Evolutionary conservation across 2,888 invertebrate species (phyloP).

Genomic region (Antitype chi): DNA sequence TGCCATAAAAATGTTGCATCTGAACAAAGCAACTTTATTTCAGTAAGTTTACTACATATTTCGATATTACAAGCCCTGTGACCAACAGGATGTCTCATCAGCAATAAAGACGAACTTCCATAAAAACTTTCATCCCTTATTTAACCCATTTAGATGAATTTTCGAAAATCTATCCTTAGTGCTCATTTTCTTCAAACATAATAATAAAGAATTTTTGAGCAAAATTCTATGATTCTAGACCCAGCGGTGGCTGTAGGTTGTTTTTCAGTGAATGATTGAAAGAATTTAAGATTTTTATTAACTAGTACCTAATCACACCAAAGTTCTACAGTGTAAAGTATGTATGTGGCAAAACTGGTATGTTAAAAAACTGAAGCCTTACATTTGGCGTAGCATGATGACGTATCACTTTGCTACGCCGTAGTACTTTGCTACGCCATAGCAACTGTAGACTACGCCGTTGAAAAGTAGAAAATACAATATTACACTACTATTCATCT

Average conservation of each 20-base stretch:
- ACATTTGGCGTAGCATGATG: slow-evolving; percentile 4
- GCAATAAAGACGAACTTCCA: background rate
- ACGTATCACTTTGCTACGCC: slow-evolving; percentile 33
- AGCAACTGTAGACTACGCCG: background rate
- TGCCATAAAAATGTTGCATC: slow-evolving; percentile 3
- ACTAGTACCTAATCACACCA: background rate
- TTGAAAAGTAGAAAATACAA: background rate
- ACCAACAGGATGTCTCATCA: background rate
- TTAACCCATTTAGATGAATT: too few species aligned
- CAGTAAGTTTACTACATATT: slow-evolving; percentile 1
- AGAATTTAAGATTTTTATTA: background rate
- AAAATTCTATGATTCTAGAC: background rate
- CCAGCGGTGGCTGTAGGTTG: background rate
- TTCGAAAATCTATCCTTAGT: too few species aligned
- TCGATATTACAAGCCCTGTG: background rate
- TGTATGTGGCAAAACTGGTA: background rate
- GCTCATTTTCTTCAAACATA: background rate
- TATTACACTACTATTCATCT: slow-evolving; percentile 1
- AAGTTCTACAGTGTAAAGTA: background rate
- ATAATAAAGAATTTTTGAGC: background rate
- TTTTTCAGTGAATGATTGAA: background rate
- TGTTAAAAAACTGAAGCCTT: background rate
- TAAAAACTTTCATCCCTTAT: background rate
- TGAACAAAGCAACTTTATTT: slow-evolving; percentile 17
- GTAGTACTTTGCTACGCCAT: slow-evolving; percentile 26